Base-by-base conservation (phyloP, 2,888 invertebrate species). In the Platynereis dumerilii region DNA sequence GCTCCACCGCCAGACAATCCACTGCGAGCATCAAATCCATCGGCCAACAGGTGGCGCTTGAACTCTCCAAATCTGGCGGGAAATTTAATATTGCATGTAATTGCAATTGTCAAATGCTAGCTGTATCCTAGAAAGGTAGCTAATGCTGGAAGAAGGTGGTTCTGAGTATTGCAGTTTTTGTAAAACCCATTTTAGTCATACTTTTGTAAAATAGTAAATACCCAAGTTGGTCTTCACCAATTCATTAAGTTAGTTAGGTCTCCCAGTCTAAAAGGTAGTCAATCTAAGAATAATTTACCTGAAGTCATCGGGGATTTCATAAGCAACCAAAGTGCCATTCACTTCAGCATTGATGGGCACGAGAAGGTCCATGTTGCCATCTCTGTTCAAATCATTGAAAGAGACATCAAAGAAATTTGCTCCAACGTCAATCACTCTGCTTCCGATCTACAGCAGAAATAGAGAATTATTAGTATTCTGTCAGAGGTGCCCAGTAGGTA, bases 271-370 rank as follows among this genome's bases (percentile, higher is more conserved):
- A n/a, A n/a, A n/a, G n/a, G n/a, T n/a, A n/a, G n/a, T n/a, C n/a
- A n/a, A n/a, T n/a, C n/a, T n/a, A n/a, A n/a, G n/a, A 52, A 12
- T 10, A 26, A 27, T 3, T 52, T 70, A 76, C 78, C 77, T 63
- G 68, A 78, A 78, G 58, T 78, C 78, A 10, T 66, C 64, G 0
- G 78, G 77, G 2, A 78, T 69, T 53, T 77, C 74, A 66, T 73
- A 79, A 17, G 69, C 75, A 42, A 73, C 69, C 0, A 78, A 57
- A 15, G 74, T 69, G 12, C 77, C 79, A 60, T 73, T 73, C 15
- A 52, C 63, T 1, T 73, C 75, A 48, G 65, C 66, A 66, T 78
- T 78, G 7, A 71, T 71, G 26, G 77, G 70, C 2, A 77, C 76
- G 3, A 79, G 65, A 0, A 78, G 68, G 58, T 79, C 79, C 0